Percentiles rank a stretch among this genome's conserved stretches.
phyloP scores from a whole-genome alignment of 2,888 invertebrate species.

The Cloeon dipterum region DNA sequence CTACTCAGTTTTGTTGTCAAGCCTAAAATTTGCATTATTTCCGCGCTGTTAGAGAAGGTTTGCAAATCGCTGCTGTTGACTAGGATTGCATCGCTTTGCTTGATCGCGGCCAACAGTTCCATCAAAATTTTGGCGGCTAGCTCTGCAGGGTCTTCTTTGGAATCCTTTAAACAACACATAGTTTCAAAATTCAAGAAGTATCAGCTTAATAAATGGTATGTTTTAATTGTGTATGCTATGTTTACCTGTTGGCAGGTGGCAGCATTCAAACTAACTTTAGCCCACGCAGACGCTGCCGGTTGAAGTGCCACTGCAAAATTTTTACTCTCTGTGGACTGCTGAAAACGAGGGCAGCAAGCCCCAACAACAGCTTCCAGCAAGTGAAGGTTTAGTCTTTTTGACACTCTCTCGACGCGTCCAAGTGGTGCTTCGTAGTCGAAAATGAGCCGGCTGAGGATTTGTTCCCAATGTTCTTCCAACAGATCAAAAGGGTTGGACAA shows the following conservation, averaged over 20 bases:
- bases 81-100: not conserved
- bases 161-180: no score
- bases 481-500: conserved; percentile 8
- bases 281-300: conserved; percentile 12
- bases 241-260: not conserved
- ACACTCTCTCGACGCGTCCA: conserved; percentile 39
- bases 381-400: conserved; percentile 44
- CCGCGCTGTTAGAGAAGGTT: conserved; percentile 7
- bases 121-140: no score
- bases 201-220: no score
- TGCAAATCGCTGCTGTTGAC: not conserved
- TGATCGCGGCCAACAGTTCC: conserved; percentile 1
- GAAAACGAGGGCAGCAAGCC: conserved; percentile 44
- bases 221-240: no score
- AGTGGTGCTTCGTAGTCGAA: conserved; percentile 42
- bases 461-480: conserved; percentile 24
- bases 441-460: conserved; percentile 39
- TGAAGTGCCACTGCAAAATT: conserved; percentile 13
- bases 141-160: no score
- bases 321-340: conserved; percentile 19
- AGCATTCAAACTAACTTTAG: conserved; percentile 13
- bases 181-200: not conserved
- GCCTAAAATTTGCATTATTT: conserved; percentile 11
- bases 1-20: conserved; percentile 12
- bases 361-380: conserved; percentile 46